Evolutionary conservation across 64 coral and sea anemone species (phyloP).

Genomic region (Stylophora pistillata): DNA sequence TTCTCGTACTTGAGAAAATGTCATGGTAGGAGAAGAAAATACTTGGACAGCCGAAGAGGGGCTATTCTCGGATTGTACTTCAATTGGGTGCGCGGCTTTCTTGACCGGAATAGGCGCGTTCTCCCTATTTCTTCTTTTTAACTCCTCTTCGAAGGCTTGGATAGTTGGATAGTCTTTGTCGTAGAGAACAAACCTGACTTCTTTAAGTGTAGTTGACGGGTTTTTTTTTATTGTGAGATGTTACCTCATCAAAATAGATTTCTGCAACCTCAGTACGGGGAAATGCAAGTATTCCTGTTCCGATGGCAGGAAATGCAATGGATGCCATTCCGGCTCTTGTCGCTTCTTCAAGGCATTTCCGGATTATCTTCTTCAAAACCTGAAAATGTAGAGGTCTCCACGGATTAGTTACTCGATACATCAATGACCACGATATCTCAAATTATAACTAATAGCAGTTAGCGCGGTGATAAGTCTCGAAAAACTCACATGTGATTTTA

Average conservation of each 20-base stretch:
- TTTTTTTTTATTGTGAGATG: constrained; percentile 22
- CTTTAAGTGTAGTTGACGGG: not conserved
- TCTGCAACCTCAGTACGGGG: constrained; percentile 54
- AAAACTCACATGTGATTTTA: too few species aligned
- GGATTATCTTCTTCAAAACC: not conserved
- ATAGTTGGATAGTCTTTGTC: constrained; percentile 50
- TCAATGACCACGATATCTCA: too few species aligned
- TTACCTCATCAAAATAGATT: constrained; percentile 61
- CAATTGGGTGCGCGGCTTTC: not conserved
- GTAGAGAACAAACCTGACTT: constrained; percentile 59
- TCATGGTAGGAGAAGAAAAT: not conserved
- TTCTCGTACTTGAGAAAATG: constrained; percentile 4
- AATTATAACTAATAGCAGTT: too few species aligned
- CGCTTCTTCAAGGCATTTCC: constrained; percentile 52
- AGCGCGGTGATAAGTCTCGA: too few species aligned
- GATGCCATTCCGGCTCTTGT: not conserved
- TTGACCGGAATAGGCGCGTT: not conserved
- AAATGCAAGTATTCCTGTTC: constrained; percentile 62
- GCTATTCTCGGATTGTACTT: not conserved
- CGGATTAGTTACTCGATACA: not conserved
- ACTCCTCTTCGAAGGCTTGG: constrained; percentile 63
- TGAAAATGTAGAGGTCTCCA: not conserved
- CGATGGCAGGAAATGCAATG: constrained; percentile 73
- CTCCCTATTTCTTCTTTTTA: not conserved
- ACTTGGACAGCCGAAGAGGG: not conserved